phyloP scores from a whole-genome alignment of 2,113 vertebrate species.

The Chlorodrepanis virens region DNA sequence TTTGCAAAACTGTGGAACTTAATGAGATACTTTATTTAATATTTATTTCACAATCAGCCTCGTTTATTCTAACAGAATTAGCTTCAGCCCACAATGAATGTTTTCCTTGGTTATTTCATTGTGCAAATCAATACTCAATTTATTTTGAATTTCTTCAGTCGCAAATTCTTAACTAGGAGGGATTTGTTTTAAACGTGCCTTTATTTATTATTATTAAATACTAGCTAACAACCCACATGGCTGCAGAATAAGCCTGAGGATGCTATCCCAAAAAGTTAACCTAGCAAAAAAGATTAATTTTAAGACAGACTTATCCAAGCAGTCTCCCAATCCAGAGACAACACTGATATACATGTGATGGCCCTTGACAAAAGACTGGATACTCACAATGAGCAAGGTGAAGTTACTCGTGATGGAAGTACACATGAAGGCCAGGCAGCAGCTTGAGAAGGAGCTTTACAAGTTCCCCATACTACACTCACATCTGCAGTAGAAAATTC shows the following conservation, averaged over 20 bases:
- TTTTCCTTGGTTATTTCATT: background rate
- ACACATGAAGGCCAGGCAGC: background rate
- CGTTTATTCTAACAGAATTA: background rate
- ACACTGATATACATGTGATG: background rate
- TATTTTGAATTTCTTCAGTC: background rate
- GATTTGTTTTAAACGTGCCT: background rate
- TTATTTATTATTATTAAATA: background rate
- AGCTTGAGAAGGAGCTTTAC: background rate
- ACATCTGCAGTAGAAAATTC: background rate
- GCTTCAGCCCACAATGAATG: background rate
- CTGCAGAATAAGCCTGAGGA: background rate
- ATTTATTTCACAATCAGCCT: slow-evolving; percentile 29
- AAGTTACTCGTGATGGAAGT: background rate
- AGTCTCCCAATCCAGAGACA: background rate
- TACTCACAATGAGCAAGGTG: background rate
- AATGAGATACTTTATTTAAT: slow-evolving; percentile 16
- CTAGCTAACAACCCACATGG: background rate
- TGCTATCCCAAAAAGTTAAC: background rate
- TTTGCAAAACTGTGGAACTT: background rate
- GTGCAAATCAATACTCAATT: background rate
- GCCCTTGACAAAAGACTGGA: background rate
- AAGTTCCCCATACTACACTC: background rate
- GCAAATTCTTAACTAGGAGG: background rate
- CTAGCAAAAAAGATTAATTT: background rate
- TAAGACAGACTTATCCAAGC: background rate